Evolutionary conservation across 2,888 invertebrate genomes (phyloP).

Genomic region (Agrotis ipsilon): DNA sequence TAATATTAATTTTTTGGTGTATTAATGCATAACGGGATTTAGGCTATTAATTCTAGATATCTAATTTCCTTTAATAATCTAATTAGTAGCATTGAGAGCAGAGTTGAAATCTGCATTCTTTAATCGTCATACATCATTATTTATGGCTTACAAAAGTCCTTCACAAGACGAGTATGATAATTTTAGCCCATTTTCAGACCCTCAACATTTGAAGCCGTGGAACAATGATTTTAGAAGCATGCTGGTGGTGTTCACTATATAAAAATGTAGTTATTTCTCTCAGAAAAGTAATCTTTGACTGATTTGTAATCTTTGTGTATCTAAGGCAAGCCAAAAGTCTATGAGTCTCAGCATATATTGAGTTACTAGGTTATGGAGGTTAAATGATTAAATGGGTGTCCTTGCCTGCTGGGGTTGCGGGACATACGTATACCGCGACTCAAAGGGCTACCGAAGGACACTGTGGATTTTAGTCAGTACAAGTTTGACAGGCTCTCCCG

Average conservation of each 20-base stretch:
- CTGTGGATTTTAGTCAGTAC: too few relatives aligned
- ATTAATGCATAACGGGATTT: not conserved
- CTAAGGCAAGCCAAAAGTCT: too few relatives aligned
- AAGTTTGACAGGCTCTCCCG: too few relatives aligned
- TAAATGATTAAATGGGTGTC: too few relatives aligned
- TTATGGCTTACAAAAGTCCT: not conserved
- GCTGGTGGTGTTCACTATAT: not conserved
- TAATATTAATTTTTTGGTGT: not conserved
- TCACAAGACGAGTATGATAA: not conserved
- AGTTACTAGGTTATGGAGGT: too few relatives aligned
- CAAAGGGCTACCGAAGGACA: too few relatives aligned
- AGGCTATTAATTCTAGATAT: not conserved
- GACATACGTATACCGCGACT: too few relatives aligned
- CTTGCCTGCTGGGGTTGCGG: too few relatives aligned
- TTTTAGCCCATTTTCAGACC: not conserved
- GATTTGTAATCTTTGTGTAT: too few relatives aligned
- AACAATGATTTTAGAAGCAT: not conserved
- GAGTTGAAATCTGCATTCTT: not conserved
- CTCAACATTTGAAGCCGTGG: not conserved
- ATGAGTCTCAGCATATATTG: too few relatives aligned
- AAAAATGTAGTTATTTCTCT: not conserved
- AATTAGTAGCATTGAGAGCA: not conserved
- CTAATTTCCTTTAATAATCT: slow-evolving; percentile 12
- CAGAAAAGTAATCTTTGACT: not conserved
- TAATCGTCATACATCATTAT: not conserved